Percentiles rank a stretch among this genome's conserved stretches.
phyloP scores from a whole-genome alignment of 2,888 invertebrate genomes.

The Synergus japonicus region DNA sequence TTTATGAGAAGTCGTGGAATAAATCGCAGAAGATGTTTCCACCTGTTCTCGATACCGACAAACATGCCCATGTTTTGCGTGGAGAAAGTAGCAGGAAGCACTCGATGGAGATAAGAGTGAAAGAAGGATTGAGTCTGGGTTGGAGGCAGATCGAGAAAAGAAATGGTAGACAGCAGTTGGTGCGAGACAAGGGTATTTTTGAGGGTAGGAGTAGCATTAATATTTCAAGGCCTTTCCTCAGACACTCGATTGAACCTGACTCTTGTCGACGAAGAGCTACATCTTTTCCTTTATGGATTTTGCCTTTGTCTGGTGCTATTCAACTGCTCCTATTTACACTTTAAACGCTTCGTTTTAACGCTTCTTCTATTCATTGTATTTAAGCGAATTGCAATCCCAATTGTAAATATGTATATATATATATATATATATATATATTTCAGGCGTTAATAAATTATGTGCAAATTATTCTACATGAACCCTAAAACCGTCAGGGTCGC shows the following conservation, averaged over 20 bases:
- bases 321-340: constrained; percentile 52
- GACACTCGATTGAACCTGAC: constrained; percentile 58
- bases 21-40: constrained; percentile 14
- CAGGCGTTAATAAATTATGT: not conserved
- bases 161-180: constrained; percentile 2
- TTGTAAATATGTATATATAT: not conserved
- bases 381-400: not conserved
- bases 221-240: constrained; percentile 63
- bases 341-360: constrained; percentile 52
- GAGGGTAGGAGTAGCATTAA: constrained; percentile 59
- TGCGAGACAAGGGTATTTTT: constrained; percentile 46
- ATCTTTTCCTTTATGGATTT: constrained; percentile 53
- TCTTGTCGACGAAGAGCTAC: constrained; percentile 46
- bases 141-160: not conserved
- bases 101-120: not conserved
- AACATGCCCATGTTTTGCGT: not conserved
- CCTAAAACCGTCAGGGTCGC: constrained; percentile 3
- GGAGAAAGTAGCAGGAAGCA: not conserved
- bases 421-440: too few species aligned
- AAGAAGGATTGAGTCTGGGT: constrained; percentile 18
- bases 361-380: not conserved
- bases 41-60: constrained; percentile 23
- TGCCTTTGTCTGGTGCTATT: constrained; percentile 59
- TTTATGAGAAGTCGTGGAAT: constrained; percentile 30
- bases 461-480: not conserved